phyloP scores from a whole-genome alignment of 2,113 vertebrate species.

The Paratilapia polleni region DNA sequence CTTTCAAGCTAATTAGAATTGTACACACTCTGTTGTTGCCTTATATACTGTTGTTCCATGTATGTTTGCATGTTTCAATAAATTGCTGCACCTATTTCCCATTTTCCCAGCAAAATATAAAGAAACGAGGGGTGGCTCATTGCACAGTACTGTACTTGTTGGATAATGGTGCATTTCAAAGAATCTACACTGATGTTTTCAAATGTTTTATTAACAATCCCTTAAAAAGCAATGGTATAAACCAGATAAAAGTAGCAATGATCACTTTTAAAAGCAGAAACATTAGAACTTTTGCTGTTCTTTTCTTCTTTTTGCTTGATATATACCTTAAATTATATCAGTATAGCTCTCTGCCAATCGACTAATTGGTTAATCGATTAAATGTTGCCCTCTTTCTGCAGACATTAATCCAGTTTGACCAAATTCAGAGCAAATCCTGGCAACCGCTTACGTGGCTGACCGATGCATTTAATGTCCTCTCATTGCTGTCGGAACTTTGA shows the following conservation, averaged over 20 bases:
- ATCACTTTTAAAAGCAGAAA: background rate
- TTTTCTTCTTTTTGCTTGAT: background rate
- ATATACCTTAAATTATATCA: background rate
- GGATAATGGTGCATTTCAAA: no score
- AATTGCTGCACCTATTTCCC: background rate
- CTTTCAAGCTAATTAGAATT: no score
- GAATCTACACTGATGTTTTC: no score
- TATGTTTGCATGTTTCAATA: background rate
- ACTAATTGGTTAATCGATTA: background rate
- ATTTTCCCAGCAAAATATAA: background rate
- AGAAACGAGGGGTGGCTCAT: background rate
- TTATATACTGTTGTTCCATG: background rate
- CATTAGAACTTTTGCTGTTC: background rate
- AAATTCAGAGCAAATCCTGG: constrained; percentile 24
- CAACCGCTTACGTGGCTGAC: constrained; percentile 70
- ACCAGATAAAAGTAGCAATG: background rate
- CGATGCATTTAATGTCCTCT: constrained; percentile 8
- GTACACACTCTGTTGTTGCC: no score
- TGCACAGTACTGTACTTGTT: no score
- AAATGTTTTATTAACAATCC: background rate
- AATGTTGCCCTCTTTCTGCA: background rate
- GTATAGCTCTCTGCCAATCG: background rate
- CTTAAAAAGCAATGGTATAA: background rate
- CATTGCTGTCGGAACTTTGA: background rate
- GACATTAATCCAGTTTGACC: background rate